Conservation (phyloP, 2,888 invertebrate genomes). For the Ceratothoa steindachneri region DNA sequence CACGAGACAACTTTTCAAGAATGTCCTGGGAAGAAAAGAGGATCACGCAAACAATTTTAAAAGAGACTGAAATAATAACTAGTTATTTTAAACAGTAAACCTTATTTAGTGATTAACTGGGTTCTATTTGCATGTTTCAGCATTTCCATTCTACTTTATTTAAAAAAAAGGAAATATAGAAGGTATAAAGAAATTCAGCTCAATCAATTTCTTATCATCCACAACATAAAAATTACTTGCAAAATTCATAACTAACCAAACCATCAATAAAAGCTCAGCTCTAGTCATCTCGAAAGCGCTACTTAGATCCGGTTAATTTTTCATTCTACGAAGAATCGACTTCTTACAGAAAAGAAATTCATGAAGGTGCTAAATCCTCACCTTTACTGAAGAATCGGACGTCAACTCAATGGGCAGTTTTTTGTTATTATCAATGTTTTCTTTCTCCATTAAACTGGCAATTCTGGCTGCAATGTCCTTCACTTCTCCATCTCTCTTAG, state of each 20-base stretch:
- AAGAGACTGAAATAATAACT: background rate
- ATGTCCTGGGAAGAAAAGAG: constrained; percentile 24
- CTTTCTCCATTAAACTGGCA: constrained; percentile 41
- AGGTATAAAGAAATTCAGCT: background rate
- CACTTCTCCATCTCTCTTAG: constrained; percentile 78
- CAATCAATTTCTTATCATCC: too few species aligned
- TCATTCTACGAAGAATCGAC: too few species aligned
- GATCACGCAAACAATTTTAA: background rate
- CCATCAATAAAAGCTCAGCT: too few species aligned
- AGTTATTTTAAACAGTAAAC: too few species aligned
- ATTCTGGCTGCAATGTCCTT: constrained; percentile 60
- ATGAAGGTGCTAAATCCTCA: constrained; percentile 5
- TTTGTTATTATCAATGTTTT: constrained; percentile 34
- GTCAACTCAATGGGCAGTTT: constrained; percentile 32
- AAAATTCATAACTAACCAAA: too few species aligned
- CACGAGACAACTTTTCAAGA: constrained; percentile 19
- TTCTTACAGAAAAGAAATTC: background rate
- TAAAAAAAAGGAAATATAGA: background rate
- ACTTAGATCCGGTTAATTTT: too few species aligned
- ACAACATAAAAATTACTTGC: too few species aligned
- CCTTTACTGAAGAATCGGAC: constrained; percentile 35
- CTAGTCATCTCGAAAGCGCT: too few species aligned
- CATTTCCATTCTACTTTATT: too few species aligned
- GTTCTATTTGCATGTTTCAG: too few species aligned
- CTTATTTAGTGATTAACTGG: too few species aligned